Conservation (phyloP, 2,797 vertebrate species). For the Cuculus canorus region DNA sequence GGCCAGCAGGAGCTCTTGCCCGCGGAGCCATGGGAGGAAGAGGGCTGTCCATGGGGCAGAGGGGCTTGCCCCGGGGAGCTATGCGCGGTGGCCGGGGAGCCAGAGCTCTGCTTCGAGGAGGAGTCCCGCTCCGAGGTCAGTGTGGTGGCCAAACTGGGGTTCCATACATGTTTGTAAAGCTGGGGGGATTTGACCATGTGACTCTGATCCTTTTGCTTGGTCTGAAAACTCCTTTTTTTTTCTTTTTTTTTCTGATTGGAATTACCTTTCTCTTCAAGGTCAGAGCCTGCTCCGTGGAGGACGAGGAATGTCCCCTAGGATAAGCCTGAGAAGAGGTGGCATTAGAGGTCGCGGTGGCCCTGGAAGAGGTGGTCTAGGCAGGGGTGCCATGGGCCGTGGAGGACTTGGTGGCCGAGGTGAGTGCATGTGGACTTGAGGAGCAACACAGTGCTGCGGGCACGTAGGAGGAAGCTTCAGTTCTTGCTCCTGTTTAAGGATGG, state of each 20-base stretch:
- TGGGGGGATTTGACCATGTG: not conserved
- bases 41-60: slow-evolving; percentile 83
- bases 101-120: slow-evolving; percentile 86
- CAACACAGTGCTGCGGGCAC: too few relatives aligned
- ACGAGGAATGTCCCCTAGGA: slow-evolving; percentile 82
- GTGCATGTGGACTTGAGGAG: not conserved
- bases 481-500: not conserved
- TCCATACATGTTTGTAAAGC: fast-evolving
- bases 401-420: slow-evolving; percentile 85
- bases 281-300: slow-evolving; percentile 86
- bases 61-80: slow-evolving; percentile 86
- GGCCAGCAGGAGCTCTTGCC: slow-evolving; percentile 84
- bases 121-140: slow-evolving; percentile 89
- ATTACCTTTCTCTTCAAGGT: slow-evolving; percentile 65
- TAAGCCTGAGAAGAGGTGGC: slow-evolving; percentile 88
- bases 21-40: slow-evolving; percentile 84
- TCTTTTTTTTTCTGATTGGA: too few relatives aligned
- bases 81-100: slow-evolving; percentile 85
- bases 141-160: fast-evolving
- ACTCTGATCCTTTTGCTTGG: not conserved
- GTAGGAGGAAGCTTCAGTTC: too few relatives aligned
- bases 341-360: slow-evolving; percentile 83
- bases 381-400: slow-evolving; percentile 83
- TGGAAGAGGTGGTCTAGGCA: slow-evolving; percentile 79
- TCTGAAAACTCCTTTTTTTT: not conserved